Conservation (phyloP, 2,888 invertebrate species). For the Plutella xylostella region DNA sequence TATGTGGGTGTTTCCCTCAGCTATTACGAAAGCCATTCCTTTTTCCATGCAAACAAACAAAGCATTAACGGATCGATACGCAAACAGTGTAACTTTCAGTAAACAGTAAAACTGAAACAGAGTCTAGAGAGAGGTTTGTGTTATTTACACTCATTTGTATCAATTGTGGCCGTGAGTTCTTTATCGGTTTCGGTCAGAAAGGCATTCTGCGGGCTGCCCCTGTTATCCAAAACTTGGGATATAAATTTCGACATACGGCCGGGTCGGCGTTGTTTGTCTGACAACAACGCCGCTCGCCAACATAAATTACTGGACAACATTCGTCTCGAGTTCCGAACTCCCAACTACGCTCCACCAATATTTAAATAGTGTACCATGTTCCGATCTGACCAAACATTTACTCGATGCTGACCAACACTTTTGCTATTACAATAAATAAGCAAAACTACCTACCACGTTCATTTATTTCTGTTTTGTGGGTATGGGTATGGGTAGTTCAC, state of each 20-base stretch:
- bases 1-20: too few species aligned
- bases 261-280: conserved; percentile 40
- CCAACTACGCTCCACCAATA: conserved; percentile 40
- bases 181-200: conserved; percentile 31
- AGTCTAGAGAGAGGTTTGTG: conserved; percentile 16
- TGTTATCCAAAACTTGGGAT: conserved; percentile 45
- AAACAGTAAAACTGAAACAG: conserved; percentile 2
- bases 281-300: conserved; percentile 47
- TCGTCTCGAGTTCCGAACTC: conserved; percentile 43
- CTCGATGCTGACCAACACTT: too few species aligned
- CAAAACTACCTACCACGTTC: too few species aligned
- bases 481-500: too few species aligned
- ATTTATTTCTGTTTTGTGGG: too few species aligned
- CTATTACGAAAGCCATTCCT: too few species aligned
- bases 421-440: too few species aligned
- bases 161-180: conserved; percentile 39
- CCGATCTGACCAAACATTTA: too few species aligned
- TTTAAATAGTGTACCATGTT: conserved; percentile 36
- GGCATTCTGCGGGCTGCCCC: conserved; percentile 33
- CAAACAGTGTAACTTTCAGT: neutral
- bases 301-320: conserved; percentile 53
- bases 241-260: conserved; percentile 48
- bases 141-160: conserved; percentile 39
- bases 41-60: too few species aligned
- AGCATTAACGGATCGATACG: conserved; percentile 27